Evolutionary conservation across 2,888 invertebrate species (phyloP).

Genomic region (Unio pictorum): DNA sequence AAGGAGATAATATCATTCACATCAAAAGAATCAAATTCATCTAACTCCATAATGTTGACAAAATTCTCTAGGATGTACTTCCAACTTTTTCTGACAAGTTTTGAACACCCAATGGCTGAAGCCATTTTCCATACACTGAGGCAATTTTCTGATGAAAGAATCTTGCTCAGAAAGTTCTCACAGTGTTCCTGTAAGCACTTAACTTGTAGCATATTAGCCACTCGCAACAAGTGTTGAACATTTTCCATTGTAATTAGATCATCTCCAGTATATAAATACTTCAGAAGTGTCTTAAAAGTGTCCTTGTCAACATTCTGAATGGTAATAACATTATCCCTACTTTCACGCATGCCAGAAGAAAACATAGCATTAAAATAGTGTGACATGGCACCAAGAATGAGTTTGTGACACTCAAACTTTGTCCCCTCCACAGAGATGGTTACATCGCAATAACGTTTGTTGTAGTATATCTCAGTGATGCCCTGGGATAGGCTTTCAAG

Average conservation of each 20-base stretch:
- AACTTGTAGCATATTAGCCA: constrained; percentile 89
- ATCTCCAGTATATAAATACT: constrained; percentile 86
- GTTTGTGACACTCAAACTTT: constrained; percentile 38
- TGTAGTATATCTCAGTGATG: constrained; percentile 30
- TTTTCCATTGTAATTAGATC: constrained; percentile 83
- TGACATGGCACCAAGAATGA: constrained; percentile 39
- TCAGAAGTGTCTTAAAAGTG: constrained; percentile 83
- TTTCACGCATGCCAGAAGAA: constrained; percentile 13
- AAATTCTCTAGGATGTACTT: constrained; percentile 77
- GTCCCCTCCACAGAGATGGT: constrained; percentile 31
- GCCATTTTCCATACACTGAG: constrained; percentile 88
- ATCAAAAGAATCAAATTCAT: constrained; percentile 74
- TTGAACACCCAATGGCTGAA: constrained; percentile 80
- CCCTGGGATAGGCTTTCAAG: constrained; percentile 34
- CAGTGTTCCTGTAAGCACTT: constrained; percentile 85
- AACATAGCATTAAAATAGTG: constrained; percentile 44
- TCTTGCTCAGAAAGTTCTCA: constrained; percentile 79
- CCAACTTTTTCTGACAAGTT: constrained; percentile 80
- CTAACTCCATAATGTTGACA: constrained; percentile 31
- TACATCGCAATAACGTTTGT: constrained; percentile 36
- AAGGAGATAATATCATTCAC: constrained; percentile 83
- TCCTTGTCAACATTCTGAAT: constrained; percentile 76
- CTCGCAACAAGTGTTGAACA: constrained; percentile 80
- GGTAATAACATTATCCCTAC: constrained; percentile 30
- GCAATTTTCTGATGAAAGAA: constrained; percentile 84